phyloP scores from a whole-genome alignment of 64 coral and sea anemone species.

The Anthopleura sola region DNA sequence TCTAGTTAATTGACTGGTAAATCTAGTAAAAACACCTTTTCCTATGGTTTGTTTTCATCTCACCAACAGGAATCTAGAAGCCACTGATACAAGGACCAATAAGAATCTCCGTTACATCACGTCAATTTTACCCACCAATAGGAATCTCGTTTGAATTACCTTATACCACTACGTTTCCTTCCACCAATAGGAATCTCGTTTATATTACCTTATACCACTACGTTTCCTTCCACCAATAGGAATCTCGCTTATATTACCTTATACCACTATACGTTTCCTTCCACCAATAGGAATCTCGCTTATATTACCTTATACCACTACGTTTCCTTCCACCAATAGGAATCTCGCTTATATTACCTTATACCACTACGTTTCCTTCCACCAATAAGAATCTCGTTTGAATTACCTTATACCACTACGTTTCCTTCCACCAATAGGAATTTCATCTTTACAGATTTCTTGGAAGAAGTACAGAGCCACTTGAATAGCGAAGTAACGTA shows the following conservation, averaged over 20 bases:
- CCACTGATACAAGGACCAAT: too few relatives aligned
- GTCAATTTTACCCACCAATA: neutral
- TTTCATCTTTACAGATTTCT: conserved; percentile 77
- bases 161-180: neutral
- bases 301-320: conserved; percentile 38
- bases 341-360: conserved; percentile 18
- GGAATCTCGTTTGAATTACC: neutral
- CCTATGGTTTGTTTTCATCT: too few relatives aligned
- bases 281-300: conserved; percentile 16
- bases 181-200: neutral
- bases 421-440: conserved; percentile 50
- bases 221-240: neutral
- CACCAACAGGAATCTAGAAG: neutral
- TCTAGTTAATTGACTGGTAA: neutral
- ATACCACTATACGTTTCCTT: conserved; percentile 40
- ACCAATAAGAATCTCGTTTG: neutral
- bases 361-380: conserved; percentile 43
- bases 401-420: conserved; percentile 45
- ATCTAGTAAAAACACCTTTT: too few relatives aligned
- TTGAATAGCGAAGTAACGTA: conserved; percentile 85
- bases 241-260: conserved; percentile 14
- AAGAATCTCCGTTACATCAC: neutral
- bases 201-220: neutral
- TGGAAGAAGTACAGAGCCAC: conserved; percentile 86
- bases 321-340: conserved; percentile 42